These are phyloP conservation scores for Podilymbus podiceps DNA, from an alignment of 2,113 vertebrate species.

Conservation along the genomic window DNA sequence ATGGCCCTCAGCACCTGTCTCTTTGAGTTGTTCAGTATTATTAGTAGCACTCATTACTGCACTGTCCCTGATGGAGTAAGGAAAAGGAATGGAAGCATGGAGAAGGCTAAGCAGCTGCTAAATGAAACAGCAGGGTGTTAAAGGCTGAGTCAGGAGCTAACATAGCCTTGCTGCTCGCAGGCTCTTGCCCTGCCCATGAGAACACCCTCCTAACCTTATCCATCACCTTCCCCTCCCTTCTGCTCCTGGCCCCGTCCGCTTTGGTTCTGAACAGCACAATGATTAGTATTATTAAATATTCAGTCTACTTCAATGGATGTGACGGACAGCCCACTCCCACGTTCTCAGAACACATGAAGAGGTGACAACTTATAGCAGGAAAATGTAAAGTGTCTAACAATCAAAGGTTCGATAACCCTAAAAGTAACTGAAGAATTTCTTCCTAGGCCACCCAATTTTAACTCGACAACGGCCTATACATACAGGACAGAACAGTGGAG, in stretches of 20 bases:
- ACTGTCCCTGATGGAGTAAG: background rate
- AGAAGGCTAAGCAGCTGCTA: background rate
- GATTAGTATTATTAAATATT: background rate
- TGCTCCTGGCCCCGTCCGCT: background rate
- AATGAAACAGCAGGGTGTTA: background rate
- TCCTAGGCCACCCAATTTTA: background rate
- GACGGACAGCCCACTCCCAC: background rate
- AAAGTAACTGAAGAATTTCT: background rate
- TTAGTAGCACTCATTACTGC: background rate
- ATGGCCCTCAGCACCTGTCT: background rate
- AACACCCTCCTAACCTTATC: background rate
- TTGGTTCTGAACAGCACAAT: background rate
- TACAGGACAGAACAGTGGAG: background rate
- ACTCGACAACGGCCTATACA: background rate
- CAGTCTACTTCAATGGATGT: accelerated
- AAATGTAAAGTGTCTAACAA: background rate
- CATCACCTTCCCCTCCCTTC: background rate
- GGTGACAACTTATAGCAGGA: background rate
- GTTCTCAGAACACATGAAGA: accelerated
- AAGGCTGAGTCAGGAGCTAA: background rate
- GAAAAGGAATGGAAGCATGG: background rate
- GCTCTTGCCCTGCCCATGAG: background rate
- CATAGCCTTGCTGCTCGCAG: background rate
- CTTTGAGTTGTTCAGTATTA: background rate
- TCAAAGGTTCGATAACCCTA: background rate